A percentile compares a stretch with the other conserved stretches of the same genome.
These are phyloP conservation scores for Chaenodraco wilsoni DNA, from an alignment of 2,797 vertebrate genomes.

Conservation along the genomic window DNA sequence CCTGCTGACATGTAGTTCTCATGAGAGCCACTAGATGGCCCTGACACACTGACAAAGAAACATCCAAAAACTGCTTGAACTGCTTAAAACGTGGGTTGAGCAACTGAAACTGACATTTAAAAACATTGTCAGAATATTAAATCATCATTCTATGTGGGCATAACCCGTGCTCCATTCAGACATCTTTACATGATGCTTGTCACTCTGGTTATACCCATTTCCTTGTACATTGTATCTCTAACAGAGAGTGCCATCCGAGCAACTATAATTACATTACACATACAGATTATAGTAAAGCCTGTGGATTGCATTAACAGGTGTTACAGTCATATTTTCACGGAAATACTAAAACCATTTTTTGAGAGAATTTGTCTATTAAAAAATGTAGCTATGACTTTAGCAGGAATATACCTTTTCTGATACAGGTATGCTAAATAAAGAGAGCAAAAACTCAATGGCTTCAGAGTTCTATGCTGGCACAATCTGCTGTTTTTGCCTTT, in stretches of 20 bases:
- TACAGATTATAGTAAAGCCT: constrained; percentile 11
- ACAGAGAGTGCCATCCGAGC: background rate
- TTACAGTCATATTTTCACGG: background rate
- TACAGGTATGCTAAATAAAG: background rate
- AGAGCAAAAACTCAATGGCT: background rate
- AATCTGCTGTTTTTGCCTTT: constrained; percentile 10
- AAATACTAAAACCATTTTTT: constrained; percentile 1
- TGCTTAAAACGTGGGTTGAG: constrained; percentile 9
- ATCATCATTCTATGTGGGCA: constrained; percentile 32
- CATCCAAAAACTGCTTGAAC: background rate
- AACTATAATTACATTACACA: background rate
- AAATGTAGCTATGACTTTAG: constrained; percentile 12
- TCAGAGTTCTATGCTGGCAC: background rate
- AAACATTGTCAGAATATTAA: constrained; percentile 39
- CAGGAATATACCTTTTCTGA: background rate
- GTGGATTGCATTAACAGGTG: background rate
- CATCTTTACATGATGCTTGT: constrained; percentile 12
- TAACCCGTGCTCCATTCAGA: constrained; percentile 6
- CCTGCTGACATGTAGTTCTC: constrained; percentile 44
- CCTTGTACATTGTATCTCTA: background rate
- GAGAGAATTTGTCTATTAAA: background rate
- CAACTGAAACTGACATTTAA: constrained; percentile 6
- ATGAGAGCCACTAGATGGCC: constrained; percentile 75
- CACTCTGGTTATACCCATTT: background rate
- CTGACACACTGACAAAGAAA: constrained; percentile 51